Percentiles rank a stretch among this genome's conserved stretches.
These are phyloP conservation scores for Anoncus sp. DNA, from an alignment of 2,888 invertebrate genomes.

Conservation along the genomic window DNA sequence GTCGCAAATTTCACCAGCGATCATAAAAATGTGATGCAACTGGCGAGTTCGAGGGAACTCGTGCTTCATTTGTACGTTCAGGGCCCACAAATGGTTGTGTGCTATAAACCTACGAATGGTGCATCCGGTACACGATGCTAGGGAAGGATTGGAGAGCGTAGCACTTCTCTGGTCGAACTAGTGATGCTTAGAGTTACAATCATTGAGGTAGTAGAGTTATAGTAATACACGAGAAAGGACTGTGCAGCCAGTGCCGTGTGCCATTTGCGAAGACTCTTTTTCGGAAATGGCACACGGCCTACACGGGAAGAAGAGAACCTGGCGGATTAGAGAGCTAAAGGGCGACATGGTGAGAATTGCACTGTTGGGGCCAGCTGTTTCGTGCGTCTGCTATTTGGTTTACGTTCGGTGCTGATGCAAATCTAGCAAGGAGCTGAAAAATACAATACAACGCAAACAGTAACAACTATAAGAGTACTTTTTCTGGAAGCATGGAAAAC, in stretches of 20 bases:
- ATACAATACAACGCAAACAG: conserved; percentile 21
- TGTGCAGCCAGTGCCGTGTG: conserved; percentile 5
- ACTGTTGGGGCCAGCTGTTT: conserved; percentile 28
- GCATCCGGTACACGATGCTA: conserved; percentile 31
- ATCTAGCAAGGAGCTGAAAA: conserved; percentile 24
- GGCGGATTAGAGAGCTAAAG: conserved; percentile 7
- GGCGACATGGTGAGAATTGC: conserved; percentile 43
- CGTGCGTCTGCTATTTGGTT: conserved; percentile 21
- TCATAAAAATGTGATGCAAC: conserved; percentile 69
- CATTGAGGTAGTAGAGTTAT: conserved; percentile 7
- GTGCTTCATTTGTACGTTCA: conserved; percentile 19
- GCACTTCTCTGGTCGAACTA: not conserved
- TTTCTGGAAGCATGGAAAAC: conserved; percentile 21
- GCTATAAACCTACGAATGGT: no score
- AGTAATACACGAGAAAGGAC: conserved; percentile 2
- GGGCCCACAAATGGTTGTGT: no score
- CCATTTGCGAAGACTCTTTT: conserved; percentile 21
- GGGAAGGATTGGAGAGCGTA: not conserved
- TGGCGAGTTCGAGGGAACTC: conserved; percentile 31
- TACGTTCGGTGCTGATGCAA: not conserved
- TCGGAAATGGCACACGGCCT: not conserved
- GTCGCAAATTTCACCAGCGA: conserved; percentile 72
- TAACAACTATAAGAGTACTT: conserved; percentile 1
- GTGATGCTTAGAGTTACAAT: conserved; percentile 6
- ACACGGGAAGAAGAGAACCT: conserved; percentile 13